phyloP scores from a whole-genome alignment of 2,113 vertebrate species.

The Procapra przewalskii region DNA sequence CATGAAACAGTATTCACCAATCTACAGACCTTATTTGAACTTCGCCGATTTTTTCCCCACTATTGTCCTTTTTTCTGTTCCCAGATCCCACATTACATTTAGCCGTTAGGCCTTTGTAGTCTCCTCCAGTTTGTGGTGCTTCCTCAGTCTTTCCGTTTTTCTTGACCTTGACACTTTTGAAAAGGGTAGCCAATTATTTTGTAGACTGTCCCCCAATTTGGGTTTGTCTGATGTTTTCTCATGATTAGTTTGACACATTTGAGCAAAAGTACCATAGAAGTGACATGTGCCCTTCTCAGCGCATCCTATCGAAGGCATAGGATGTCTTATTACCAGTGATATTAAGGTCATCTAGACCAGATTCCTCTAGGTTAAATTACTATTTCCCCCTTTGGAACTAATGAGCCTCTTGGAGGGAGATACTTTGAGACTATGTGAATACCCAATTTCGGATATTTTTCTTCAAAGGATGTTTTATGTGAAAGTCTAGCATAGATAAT shows the following conservation, averaged over 20 bases:
- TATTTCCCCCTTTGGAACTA: neutral
- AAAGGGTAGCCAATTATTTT: neutral
- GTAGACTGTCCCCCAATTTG: neutral
- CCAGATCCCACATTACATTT: neutral
- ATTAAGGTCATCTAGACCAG: neutral
- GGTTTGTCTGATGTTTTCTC: neutral
- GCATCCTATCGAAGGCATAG: accelerated
- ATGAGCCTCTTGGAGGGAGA: neutral
- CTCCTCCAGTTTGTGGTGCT: neutral
- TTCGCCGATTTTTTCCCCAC: neutral
- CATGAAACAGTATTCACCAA: neutral
- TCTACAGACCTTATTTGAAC: neutral
- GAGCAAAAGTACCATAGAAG: neutral
- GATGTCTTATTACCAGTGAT: neutral
- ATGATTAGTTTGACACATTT: neutral
- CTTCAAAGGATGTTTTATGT: neutral
- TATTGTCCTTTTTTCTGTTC: neutral
- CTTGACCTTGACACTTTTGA: neutral
- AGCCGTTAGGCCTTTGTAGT: neutral
- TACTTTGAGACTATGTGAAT: neutral
- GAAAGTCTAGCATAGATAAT: neutral
- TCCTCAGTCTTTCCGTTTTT: neutral
- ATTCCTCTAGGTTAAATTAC: neutral
- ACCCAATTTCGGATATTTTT: neutral
- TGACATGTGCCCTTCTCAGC: neutral